Evolutionary conservation across 1,140 invertebrate species (phyloP).

Genomic region (Meloidogyne floridensis): DNA sequence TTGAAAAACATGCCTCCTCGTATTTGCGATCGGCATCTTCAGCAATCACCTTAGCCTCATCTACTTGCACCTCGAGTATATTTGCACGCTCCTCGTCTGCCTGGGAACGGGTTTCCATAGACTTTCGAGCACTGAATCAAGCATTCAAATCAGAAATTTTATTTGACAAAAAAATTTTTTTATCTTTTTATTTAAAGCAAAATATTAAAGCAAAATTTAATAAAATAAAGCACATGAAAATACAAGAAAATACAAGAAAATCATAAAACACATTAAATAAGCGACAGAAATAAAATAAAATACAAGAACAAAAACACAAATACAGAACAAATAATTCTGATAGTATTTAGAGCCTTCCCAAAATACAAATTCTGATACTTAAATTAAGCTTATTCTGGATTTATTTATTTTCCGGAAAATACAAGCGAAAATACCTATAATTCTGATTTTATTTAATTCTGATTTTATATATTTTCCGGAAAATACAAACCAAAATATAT

Average conservation of each 20-base stretch:
- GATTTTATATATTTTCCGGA: no score
- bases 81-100: conserved; percentile 96
- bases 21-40: conserved; percentile 99
- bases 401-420: background rate
- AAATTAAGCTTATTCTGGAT: background rate
- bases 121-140: conserved; percentile 86
- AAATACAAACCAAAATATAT: no score
- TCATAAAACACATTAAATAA: background rate
- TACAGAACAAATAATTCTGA: background rate
- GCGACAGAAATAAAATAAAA: background rate
- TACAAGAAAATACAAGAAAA: background rate
- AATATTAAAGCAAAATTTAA: conserved; percentile 19
- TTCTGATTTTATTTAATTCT: background rate
- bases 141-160: background rate
- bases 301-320: background rate
- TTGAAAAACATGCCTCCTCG: conserved; percentile 79
- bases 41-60: conserved; percentile 93
- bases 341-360: no score
- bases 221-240: conserved; percentile 10
- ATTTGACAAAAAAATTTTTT: no score
- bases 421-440: background rate
- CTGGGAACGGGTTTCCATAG: conserved; percentile 94
- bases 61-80: conserved; percentile 87
- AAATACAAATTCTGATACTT: background rate
- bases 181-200: background rate